A percentile compares a stretch with the other conserved stretches of the same genome.
phyloP scores from a whole-genome alignment of 2,888 invertebrate genomes.

The Cyclophora punctaria region DNA sequence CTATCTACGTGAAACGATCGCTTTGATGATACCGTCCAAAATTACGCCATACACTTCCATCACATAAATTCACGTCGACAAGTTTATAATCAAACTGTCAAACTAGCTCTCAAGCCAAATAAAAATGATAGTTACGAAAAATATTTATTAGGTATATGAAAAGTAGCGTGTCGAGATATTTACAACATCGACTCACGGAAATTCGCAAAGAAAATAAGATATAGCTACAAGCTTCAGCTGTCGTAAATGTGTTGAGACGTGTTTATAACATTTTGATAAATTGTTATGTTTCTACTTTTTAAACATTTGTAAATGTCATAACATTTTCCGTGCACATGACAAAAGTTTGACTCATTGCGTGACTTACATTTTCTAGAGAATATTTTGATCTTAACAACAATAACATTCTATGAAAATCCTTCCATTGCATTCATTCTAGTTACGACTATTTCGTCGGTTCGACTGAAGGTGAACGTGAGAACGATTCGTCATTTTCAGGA shows the following conservation, averaged over 20 bases:
- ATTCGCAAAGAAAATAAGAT: conserved; percentile 32
- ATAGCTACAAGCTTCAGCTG: conserved; percentile 24
- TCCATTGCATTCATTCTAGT: too few relatives aligned
- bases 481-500: conserved; percentile 54
- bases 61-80: conserved; percentile 22
- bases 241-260: conserved; percentile 30
- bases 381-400: too few relatives aligned
- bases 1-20: not conserved
- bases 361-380: too few relatives aligned
- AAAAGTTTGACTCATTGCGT: too few relatives aligned
- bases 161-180: conserved; percentile 36
- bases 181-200: conserved; percentile 26
- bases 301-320: conserved; percentile 11
- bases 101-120: conserved; percentile 19
- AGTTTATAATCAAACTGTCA: conserved; percentile 28
- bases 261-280: conserved; percentile 23
- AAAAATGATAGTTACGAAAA: conserved; percentile 22
- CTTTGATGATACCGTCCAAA: not conserved
- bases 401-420: too few relatives aligned
- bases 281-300: conserved; percentile 10
- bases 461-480: conserved; percentile 23
- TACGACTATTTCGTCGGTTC: too few relatives aligned
- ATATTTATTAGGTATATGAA: conserved; percentile 27
- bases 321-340: too few relatives aligned
- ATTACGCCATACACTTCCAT: not conserved